Conservation (phyloP, 2,888 invertebrate species). For the Aleiodes leptofemur region DNA sequence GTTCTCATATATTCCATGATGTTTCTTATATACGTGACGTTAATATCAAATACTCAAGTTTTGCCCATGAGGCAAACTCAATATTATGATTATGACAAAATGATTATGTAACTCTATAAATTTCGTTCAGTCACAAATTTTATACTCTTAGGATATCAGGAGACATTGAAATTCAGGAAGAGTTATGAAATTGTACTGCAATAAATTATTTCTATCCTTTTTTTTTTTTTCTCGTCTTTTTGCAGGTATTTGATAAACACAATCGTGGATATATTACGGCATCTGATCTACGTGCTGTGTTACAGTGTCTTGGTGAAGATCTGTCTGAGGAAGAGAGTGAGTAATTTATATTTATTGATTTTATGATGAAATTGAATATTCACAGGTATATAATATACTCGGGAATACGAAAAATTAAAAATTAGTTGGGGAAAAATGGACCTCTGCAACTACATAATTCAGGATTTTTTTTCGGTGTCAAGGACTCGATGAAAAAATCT, state of each 20-base stretch:
- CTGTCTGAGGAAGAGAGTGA: constrained; percentile 93
- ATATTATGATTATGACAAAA: too few species aligned
- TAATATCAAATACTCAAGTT: constrained; percentile 18
- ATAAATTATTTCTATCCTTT: constrained; percentile 19
- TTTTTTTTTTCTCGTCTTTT: neutral
- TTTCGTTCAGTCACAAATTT: neutral
- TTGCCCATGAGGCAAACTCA: neutral
- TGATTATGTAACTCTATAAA: neutral
- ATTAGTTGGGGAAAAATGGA: too few species aligned
- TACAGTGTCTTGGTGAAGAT: constrained; percentile 93
- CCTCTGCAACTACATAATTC: too few species aligned
- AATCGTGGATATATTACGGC: constrained; percentile 95
- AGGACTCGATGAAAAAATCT: too few species aligned
- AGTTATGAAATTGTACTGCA: constrained; percentile 7
- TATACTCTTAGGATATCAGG: too few species aligned
- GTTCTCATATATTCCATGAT: constrained; percentile 1
- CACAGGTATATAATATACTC: too few species aligned
- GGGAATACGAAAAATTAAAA: too few species aligned
- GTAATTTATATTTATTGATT: constrained; percentile 65
- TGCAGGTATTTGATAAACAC: constrained; percentile 88
- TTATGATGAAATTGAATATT: neutral
- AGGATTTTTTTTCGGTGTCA: too few species aligned
- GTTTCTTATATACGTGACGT: constrained; percentile 22
- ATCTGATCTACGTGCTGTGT: constrained; percentile 89
- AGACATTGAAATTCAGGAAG: too few species aligned